Conservation (phyloP, 1,140 invertebrate genomes). For the Leptinotarsa lineolata region DNA sequence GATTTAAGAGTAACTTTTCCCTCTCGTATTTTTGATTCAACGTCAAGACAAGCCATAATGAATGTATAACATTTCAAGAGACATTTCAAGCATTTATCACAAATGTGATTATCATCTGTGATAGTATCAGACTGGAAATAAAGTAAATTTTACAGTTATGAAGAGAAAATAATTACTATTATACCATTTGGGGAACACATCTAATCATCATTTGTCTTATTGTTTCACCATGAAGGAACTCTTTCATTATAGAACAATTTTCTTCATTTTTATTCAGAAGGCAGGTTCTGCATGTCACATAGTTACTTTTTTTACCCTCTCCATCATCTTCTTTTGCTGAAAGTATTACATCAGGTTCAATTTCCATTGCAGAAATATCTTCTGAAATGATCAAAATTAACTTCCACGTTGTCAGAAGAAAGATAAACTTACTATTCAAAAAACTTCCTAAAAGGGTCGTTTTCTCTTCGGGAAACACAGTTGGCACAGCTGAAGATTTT, state of each 20-base stretch:
- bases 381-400: not conserved
- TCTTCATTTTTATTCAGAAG: not conserved
- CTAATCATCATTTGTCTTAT: constrained; percentile 10
- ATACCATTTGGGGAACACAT: constrained; percentile 13
- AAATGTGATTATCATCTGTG: constrained; percentile 6
- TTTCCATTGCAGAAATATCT: not conserved
- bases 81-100: constrained; percentile 1
- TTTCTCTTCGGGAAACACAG: not conserved
- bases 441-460: not conserved
- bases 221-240: constrained; percentile 1
- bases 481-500: not conserved
- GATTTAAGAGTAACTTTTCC: not conserved
- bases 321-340: constrained; percentile 8
- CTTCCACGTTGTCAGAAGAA: not conserved
- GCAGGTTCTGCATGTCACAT: constrained; percentile 15
- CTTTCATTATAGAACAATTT: not conserved
- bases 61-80: not conserved
- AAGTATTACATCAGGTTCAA: not conserved
- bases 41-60: not conserved
- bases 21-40: not conserved
- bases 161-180: not conserved
- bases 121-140: not conserved
- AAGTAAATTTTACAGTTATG: not conserved
- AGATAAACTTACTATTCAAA: not conserved
- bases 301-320: not conserved